These are phyloP conservation scores for Pica pica DNA, from an alignment of 2,113 vertebrate species.

Conservation along the genomic window DNA sequence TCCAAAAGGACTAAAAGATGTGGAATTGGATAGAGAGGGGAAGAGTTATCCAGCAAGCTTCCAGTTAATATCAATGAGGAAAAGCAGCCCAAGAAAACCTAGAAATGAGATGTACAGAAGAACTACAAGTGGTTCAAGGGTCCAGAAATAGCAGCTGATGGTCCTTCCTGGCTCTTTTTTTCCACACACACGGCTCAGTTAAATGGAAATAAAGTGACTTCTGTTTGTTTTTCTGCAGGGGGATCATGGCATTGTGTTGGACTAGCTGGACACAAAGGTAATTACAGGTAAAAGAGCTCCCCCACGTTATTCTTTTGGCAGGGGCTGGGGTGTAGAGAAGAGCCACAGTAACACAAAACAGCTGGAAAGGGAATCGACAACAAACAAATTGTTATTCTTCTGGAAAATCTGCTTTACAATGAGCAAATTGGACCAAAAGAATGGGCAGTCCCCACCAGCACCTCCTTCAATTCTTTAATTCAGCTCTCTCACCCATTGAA, in stretches of 20 bases:
- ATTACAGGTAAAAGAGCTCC: not conserved
- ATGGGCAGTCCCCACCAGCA: not conserved
- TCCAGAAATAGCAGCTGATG: not conserved
- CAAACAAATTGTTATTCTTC: not conserved
- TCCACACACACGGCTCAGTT: rapidly evolving
- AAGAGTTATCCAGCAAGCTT: not conserved
- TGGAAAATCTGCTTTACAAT: not conserved
- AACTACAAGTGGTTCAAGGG: not conserved
- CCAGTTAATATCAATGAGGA: not conserved
- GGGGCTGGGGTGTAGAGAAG: not conserved
- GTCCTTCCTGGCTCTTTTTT: not conserved
- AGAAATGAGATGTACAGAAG: not conserved
- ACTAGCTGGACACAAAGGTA: not conserved
- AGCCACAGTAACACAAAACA: not conserved
- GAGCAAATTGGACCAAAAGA: not conserved
- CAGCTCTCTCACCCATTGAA: not conserved
- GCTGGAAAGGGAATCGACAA: not conserved
- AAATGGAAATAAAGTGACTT: not conserved
- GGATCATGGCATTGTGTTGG: too few species aligned
- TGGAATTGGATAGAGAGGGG: not conserved
- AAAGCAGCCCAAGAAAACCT: not conserved
- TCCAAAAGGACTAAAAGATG: not conserved
- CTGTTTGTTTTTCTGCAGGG: not conserved
- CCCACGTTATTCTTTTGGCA: not conserved
- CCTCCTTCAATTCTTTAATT: not conserved